Evolutionary conservation across 2,113 vertebrate genomes (phyloP).

Genomic region (Toxostoma redivivum): DNA sequence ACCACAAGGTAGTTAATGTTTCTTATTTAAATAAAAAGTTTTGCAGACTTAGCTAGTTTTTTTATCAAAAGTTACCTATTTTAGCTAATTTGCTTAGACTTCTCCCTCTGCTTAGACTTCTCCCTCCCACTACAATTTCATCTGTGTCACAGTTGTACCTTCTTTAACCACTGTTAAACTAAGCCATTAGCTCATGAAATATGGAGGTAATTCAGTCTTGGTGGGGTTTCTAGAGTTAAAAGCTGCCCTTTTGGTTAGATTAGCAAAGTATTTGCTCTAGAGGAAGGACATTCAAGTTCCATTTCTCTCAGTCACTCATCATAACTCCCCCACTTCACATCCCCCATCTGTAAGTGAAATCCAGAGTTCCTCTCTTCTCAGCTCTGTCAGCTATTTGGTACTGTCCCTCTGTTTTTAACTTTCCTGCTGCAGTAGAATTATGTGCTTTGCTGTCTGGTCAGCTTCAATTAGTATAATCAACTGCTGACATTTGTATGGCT

Average conservation of each 20-base stretch:
- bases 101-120: background rate
- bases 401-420: background rate
- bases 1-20: conserved; percentile 46
- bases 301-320: background rate
- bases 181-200: background rate
- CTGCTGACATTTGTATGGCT: rapidly evolving
- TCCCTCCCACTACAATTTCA: background rate
- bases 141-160: background rate
- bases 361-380: background rate
- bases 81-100: background rate
- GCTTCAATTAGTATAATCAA: background rate
- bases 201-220: background rate
- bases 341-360: background rate
- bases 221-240: background rate
- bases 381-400: background rate
- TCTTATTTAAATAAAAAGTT: background rate
- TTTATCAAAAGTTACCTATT: background rate
- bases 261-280: background rate
- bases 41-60: background rate
- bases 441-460: background rate
- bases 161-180: background rate
- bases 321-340: too few species aligned
- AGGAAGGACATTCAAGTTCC: background rate
- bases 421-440: background rate
- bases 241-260: background rate